Base-by-base conservation (phyloP, 2,113 vertebrate species). In the Falcunculus frontatus region DNA sequence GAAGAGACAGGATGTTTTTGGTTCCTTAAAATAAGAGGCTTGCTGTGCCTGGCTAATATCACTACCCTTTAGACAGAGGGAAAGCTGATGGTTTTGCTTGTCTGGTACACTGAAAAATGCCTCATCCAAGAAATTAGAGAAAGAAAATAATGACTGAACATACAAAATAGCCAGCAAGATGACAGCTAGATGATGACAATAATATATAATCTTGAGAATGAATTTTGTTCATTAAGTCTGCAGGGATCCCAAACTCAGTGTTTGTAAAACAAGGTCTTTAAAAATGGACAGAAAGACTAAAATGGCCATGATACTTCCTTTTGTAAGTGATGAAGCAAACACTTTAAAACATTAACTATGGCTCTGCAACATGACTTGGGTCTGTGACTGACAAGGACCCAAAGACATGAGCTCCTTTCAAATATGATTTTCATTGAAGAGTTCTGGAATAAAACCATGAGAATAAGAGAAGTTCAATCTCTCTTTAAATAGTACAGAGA, bases 211-310 rank as follows among this genome's bases (percentile, higher is more conserved):
- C 72, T 91, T 67, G n/a, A 78, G 84, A 87, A 93, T 75, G 12
- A 93, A 89, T 95, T 93, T 96, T 91, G 27, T 93, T 96, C 79
- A 88, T 96, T 83, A 95, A 87, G 46, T 44, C 76, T 63, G 59
- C 47, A 56, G 77, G 87, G 60, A 83, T 90, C 35, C 69, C 32
- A 29, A 26, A 57, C 10, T 70, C 63, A 30, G 23, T 55, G 77
- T 78, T 76, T 60, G 32, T 91, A 59, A 95, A 95, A 89, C n/a
- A 85, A 95, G 49, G 56, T 64, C 79, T 93, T 90, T 79, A 76
- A 90, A 90, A 84, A 90, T 74, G 49, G 41, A 75, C 50, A 69
- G 29, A 50, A 90, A 74, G 41, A 68, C 33, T 69, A 70, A 96
- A 90, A 92, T 83, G 30, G n/a, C 10, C 4, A 6, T 80, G 87